phyloP scores from a whole-genome alignment of 2,888 invertebrate species.

The Allygus modestus region DNA sequence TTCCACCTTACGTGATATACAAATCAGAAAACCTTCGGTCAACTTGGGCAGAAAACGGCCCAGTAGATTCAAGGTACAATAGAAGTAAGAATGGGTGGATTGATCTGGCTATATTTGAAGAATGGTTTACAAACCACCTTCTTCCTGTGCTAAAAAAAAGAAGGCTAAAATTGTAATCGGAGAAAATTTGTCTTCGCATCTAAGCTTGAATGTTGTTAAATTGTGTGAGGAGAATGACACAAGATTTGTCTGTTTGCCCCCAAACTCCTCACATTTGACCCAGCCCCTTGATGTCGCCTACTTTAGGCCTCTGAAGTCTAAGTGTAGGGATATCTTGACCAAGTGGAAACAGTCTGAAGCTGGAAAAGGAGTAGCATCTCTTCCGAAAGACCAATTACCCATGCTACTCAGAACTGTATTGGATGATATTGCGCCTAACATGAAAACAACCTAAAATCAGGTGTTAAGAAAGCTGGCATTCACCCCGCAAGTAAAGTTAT shows the following conservation, averaged over 20 bases:
- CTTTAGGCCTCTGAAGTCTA: conserved; percentile 68
- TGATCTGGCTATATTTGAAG: conserved; percentile 72
- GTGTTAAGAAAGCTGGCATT: conserved; percentile 55
- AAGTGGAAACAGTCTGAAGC: conserved; percentile 61
- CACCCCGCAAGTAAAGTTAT: neutral
- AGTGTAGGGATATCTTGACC: conserved; percentile 64
- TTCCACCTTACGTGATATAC: conserved; percentile 74
- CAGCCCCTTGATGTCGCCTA: conserved; percentile 70
- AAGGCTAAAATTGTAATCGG: conserved; percentile 66
- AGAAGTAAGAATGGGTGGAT: conserved; percentile 73
- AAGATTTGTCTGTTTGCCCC: conserved; percentile 69
- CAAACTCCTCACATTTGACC: conserved; percentile 67
- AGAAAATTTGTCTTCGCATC: conserved; percentile 66
- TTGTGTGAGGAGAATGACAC: conserved; percentile 68
- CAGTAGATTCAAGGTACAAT: conserved; percentile 72
- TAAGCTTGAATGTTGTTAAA: conserved; percentile 63
- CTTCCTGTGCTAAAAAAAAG: conserved; percentile 67
- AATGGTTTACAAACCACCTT: conserved; percentile 70
- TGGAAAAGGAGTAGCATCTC: conserved; percentile 46
- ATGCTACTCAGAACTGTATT: conserved; percentile 54
- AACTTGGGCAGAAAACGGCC: conserved; percentile 74
- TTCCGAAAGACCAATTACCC: conserved; percentile 65
- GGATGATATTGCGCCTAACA: conserved; percentile 36
- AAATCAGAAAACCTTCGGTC: conserved; percentile 73
- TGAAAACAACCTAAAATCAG: conserved; percentile 48